Percentiles rank a stretch among this genome's conserved stretches.
Conservation (phyloP, 2,113 vertebrate species). For the Phylloscopus whistleri region DNA sequence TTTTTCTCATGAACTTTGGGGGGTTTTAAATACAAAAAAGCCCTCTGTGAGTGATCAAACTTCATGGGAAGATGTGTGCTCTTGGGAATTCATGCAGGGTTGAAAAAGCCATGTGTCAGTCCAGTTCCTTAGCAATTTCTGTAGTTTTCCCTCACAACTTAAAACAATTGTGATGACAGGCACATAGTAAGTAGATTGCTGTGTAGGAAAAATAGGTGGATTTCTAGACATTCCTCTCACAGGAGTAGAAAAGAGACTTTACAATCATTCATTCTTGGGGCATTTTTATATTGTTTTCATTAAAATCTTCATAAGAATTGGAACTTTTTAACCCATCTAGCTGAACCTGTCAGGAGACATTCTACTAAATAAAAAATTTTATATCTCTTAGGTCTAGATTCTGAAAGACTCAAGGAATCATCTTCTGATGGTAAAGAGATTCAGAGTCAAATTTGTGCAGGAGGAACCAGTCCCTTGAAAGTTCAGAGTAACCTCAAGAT, state of each 20-base stretch:
- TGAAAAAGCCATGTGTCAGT: neutral
- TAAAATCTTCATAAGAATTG: neutral
- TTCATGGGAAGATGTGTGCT: neutral
- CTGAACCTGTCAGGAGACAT: neutral
- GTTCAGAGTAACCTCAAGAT: neutral
- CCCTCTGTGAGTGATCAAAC: fast-evolving
- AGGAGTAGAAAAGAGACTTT: neutral
- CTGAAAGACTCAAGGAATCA: neutral
- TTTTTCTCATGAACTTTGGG: neutral
- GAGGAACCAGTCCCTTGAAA: neutral
- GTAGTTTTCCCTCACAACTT: neutral
- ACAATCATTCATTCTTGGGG: neutral
- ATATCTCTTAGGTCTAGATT: neutral
- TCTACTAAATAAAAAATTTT: neutral
- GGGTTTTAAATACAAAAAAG: neutral
- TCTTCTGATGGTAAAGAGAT: neutral
- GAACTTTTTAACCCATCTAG: neutral
- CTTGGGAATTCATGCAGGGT: neutral
- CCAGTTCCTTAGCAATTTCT: neutral
- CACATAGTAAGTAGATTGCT: neutral
- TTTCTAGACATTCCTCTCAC: neutral
- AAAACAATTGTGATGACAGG: neutral
- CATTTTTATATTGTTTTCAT: neutral
- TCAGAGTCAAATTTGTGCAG: neutral
- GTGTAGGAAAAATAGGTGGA: neutral